Evolutionary conservation across 2,888 invertebrate species (phyloP), one percentile per base, ranked within the genome.

Genomic region (Parapristionchus giblindavisi): DNA sequence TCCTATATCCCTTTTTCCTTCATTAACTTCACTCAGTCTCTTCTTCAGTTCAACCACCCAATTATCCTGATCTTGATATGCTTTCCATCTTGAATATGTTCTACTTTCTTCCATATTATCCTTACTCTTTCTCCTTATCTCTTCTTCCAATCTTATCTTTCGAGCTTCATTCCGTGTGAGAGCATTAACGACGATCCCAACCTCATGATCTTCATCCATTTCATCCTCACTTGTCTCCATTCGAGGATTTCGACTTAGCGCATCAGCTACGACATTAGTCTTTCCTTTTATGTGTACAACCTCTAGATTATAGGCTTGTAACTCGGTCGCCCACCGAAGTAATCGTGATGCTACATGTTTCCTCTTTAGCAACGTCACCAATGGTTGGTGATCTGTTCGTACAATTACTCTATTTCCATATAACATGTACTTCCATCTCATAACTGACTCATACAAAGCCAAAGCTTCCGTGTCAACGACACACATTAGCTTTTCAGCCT

Each of bases 381-480:
- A 56, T 14, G 79, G 73, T 27, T 36, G 21, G 38, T 79, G 80
- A 36, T 79, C 79, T 0, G 79, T 79, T 1, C 38, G 32, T 29
- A 79, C 74, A 3, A 63, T 40, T 2, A 60, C 43, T 27, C 68
- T 48, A 21, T 61, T 32, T 14, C 66, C 73, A 3, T 76, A 77
- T 24, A 80, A 43, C 52, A 75, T 76, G 36, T 75, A 71, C 32
- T 63, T 60, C 5, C 79, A 77, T 24, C 65, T 63, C 21, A 52
- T 60, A 3, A 66, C 38, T 8, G 76, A 77, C 38, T 75, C 71
- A 3, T 52, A 32, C 2, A 80, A 56, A 1, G 78, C 80, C 0
- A 81, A 40, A 1, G 80, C 80, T 68, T 80, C 80, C 51, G 78
- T 27, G 11, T 80, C 80, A 0, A 74, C 76, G 0, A 75, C 38